These are phyloP conservation scores for Achatina immaculata DNA, from an alignment of 1,140 invertebrate species.

Conservation along the genomic window DNA sequence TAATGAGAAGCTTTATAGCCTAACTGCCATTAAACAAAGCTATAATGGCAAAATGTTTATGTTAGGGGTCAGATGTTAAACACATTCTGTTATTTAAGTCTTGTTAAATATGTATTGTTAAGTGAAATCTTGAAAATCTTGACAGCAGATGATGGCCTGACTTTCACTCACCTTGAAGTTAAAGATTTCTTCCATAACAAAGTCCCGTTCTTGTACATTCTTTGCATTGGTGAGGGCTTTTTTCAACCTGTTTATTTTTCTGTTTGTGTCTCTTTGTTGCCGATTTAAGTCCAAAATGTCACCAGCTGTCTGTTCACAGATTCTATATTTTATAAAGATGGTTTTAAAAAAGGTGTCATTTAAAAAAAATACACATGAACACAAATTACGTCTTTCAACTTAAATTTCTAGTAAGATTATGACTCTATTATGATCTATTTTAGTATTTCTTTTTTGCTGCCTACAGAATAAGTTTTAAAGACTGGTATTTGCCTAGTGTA, in stretches of 20 bases:
- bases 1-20: no score
- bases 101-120: background rate
- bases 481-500: no score
- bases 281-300: constrained; percentile 63
- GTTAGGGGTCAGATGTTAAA: background rate
- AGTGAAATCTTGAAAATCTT: background rate
- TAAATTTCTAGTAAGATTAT: background rate
- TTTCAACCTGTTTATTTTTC: constrained; percentile 58
- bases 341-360: background rate
- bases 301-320: constrained; percentile 61
- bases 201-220: constrained; percentile 57
- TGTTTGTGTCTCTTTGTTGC: constrained; percentile 57
- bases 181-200: constrained; percentile 59
- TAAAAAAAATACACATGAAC: constrained; percentile 1
- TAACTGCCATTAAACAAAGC: no score
- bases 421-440: background rate
- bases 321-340: constrained; percentile 42
- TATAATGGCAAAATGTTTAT: background rate
- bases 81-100: background rate
- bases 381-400: background rate
- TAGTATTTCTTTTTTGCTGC: background rate
- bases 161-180: constrained; percentile 52
- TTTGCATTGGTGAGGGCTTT: constrained; percentile 57
- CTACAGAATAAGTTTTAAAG: background rate
- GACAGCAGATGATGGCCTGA: no score